Evolutionary conservation across 2,888 invertebrate genomes (phyloP), one percentile per base, ranked within the genome.

Genomic region (Camponotus fellah): DNA sequence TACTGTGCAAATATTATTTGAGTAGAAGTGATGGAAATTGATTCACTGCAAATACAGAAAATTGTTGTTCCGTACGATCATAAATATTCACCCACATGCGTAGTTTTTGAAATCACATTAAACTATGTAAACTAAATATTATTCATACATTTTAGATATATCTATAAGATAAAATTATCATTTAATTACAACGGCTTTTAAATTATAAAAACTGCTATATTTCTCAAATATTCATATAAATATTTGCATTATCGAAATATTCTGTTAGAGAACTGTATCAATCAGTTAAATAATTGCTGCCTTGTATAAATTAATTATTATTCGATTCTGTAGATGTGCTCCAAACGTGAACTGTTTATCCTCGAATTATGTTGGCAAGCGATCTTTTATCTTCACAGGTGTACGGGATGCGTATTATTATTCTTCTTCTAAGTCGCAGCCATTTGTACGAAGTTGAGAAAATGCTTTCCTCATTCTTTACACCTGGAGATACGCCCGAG

Each of bases 391-490:
- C 37, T 71, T 71, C 46, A 21, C 71, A 46, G 21, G 62, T 60
- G 34, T 34, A 46, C 53, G 21, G 71, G 34, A 71, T 53, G 79
- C 46, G 60, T 46, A 71, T 80, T 80, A 80, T 80, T 71, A 71
- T 80, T 80, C 79, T 80, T 80, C 79, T 71, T 46, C 34, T 71
- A 71, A 80, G 46, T 60, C 71, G 32, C 46, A 49, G 12, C 60
- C 71, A 80, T 80, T 80, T 80, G 79, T 80, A 60, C 60, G 14
- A 62, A 80, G 79, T 80, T 71, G 56, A 17, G 60, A 37, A 80
- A 71, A 80, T 60, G 60, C 46, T 26, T 62, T 71, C 12, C 60
- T 80, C 79, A 62, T 80, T 26, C 17, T 71, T 79, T 37, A 62
- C 37, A 71, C 60, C 46, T 60, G 53, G 53, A 43, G 37, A 46